Evolutionary conservation across 2,797 vertebrate species (phyloP).

Genomic region (Dendrocincla tyrannina): DNA sequence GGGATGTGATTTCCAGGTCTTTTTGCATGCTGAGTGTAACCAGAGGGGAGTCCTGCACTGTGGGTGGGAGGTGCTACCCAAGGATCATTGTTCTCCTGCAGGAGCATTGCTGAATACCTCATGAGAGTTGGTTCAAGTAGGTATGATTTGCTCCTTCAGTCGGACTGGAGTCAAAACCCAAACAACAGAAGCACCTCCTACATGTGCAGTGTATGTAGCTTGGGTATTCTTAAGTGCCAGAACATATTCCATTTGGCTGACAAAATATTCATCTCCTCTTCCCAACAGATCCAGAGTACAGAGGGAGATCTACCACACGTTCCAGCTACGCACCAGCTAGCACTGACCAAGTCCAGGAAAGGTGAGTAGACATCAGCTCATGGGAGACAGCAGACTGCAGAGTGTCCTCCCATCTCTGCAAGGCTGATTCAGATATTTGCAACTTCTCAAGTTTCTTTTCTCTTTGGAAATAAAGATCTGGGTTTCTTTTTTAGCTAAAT

Average conservation of each 20-base stretch:
- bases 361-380: constrained; percentile 59
- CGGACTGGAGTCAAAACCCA: not conserved
- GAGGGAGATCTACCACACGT: constrained; percentile 84
- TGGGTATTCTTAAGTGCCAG: not conserved
- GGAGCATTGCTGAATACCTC: not conserved
- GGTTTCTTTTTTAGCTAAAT: constrained; percentile 12
- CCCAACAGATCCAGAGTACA: constrained; percentile 88
- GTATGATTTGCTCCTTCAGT: not conserved
- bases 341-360: constrained; percentile 76
- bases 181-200: not conserved
- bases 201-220: not conserved
- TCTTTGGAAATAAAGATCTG: not conserved
- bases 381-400: not conserved
- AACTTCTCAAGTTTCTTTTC: not conserved
- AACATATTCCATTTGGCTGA: not conserved
- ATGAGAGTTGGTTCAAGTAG: not conserved
- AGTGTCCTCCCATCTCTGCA: not conserved
- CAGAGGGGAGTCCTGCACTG: not conserved
- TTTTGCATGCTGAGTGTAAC: not conserved
- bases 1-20: not conserved
- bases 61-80: not conserved
- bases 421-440: not conserved
- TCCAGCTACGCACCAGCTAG: constrained; percentile 68
- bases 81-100: not conserved
- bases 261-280: not conserved